A percentile compares a stretch with the other conserved stretches of the same genome.
phyloP scores from a whole-genome alignment of 2,797 vertebrate genomes.

The Rhyacichthys aspro region DNA sequence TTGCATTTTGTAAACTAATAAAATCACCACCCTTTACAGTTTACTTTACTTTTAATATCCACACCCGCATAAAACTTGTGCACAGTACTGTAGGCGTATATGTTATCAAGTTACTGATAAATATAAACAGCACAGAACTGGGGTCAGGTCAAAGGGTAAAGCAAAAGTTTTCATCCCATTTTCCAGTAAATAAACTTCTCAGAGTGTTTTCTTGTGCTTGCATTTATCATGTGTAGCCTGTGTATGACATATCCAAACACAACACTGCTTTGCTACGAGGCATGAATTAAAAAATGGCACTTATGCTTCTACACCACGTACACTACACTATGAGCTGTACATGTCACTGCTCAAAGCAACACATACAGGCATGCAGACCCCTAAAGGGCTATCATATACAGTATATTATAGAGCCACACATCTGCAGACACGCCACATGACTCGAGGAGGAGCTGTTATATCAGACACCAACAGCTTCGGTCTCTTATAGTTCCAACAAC shows the following conservation, averaged over 20 bases:
- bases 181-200: too few relatives aligned
- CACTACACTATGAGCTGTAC: constrained; percentile 7
- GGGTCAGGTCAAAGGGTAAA: too few relatives aligned
- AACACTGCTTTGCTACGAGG: neutral
- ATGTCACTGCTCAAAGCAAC: constrained; percentile 38
- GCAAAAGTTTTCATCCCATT: too few relatives aligned
- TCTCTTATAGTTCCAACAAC: constrained; percentile 16
- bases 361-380: constrained; percentile 45
- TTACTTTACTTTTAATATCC: too few relatives aligned
- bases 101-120: too few relatives aligned
- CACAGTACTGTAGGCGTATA: too few relatives aligned
- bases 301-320: neutral
- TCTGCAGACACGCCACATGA: constrained; percentile 16
- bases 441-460: constrained; percentile 6
- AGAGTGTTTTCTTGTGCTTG: too few relatives aligned
- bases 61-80: too few relatives aligned
- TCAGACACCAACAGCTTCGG: constrained; percentile 18
- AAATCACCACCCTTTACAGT: too few relatives aligned
- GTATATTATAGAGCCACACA: constrained; percentile 15
- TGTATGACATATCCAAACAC: neutral
- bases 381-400: constrained; percentile 3
- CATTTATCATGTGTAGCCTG: too few relatives aligned
- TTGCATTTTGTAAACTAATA: too few relatives aligned
- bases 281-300: neutral
- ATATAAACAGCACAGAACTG: too few relatives aligned